Base-by-base conservation (phyloP, 2,797 vertebrate species). In the Buphagus erythrorhynchus region DNA sequence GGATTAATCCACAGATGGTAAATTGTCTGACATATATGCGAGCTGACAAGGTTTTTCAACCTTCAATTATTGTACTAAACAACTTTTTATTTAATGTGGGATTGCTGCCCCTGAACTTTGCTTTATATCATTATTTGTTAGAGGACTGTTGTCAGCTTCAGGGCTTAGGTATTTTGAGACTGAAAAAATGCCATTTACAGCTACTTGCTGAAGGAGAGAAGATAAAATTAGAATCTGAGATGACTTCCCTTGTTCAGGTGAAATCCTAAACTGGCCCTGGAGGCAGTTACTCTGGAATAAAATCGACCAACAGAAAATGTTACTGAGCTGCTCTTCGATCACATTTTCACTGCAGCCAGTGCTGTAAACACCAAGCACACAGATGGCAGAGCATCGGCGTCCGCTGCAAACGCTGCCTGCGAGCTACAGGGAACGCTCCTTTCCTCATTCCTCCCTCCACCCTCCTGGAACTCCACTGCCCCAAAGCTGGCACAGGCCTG, bases 1-100 rank as follows among this genome's bases (percentile, higher is more conserved):
- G 35, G 59, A 77, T 61, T 90, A 67, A 86, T 87, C 31, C 8
- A 29, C 58, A 92, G 78, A 92, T 79, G 84, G 63, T 71, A 94
- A 98, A 83, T 83, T 84, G 58, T 72, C 90, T 97, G 93, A 96
- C 21, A 38, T 22, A 14, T 59, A 92, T 71, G 57, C 61, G 92
- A 88, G 29, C 75, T 96, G 94, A 97, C 71, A 96, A 96, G 79
- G 18, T 58, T 90, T 95, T 94, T 87, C 91, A 97, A 83, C 48
- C 75, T 93, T 88, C 94, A 86, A 42, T 93, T 95, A 96, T 73
- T 88, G 54, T 45, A 90, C 48, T 82, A 89, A 98, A 96, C 92
- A 78, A 48, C 92, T 95, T 95, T 90, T 35, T 77, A 81, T 95
- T 95, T 97, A 95, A 96, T 78, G 31, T 29, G 84, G 76, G 25